These are phyloP conservation scores for Epiblema foenella DNA, from an alignment of 2,888 invertebrate species.

Conservation along the genomic window DNA sequence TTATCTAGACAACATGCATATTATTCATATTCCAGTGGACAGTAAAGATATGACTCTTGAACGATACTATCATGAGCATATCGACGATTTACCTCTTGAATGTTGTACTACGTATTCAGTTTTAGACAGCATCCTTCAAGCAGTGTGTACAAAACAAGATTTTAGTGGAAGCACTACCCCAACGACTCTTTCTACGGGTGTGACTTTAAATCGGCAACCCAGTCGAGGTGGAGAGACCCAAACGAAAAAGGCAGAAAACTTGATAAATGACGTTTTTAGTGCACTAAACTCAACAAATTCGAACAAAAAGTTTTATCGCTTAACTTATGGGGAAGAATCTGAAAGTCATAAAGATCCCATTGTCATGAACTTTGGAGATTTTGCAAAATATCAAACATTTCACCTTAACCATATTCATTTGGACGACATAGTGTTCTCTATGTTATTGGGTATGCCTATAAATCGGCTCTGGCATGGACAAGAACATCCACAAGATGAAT, in stretches of 20 bases:
- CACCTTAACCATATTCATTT: constrained; percentile 72
- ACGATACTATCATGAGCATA: constrained; percentile 56
- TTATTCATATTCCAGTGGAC: constrained; percentile 64
- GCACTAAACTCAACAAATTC: constrained; percentile 64
- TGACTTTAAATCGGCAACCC: constrained; percentile 52
- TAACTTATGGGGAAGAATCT: constrained; percentile 73
- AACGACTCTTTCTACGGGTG: constrained; percentile 55
- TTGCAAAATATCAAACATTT: constrained; percentile 67
- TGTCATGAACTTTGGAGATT: constrained; percentile 70
- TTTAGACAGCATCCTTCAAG: constrained; percentile 67
- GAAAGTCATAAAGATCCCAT: constrained; percentile 69
- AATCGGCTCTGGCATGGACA: constrained; percentile 67
- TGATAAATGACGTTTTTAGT: constrained; percentile 67
- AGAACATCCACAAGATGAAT: constrained; percentile 56
- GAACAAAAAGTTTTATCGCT: constrained; percentile 65
- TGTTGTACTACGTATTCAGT: constrained; percentile 69
- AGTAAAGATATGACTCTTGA: constrained; percentile 49
- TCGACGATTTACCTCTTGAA: constrained; percentile 67
- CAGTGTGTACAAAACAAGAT: constrained; percentile 55
- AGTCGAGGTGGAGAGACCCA: constrained; percentile 54
- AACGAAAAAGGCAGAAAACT: constrained; percentile 59
- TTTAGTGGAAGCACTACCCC: constrained; percentile 54
- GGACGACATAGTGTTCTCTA: constrained; percentile 63
- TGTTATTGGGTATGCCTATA: constrained; percentile 68
- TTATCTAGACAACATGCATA: constrained; percentile 78